Percentiles rank a stretch among this genome's conserved stretches.
Evolutionary conservation across 2,797 vertebrate species (phyloP).

Genomic region (Pseudotriccus pelzelni): DNA sequence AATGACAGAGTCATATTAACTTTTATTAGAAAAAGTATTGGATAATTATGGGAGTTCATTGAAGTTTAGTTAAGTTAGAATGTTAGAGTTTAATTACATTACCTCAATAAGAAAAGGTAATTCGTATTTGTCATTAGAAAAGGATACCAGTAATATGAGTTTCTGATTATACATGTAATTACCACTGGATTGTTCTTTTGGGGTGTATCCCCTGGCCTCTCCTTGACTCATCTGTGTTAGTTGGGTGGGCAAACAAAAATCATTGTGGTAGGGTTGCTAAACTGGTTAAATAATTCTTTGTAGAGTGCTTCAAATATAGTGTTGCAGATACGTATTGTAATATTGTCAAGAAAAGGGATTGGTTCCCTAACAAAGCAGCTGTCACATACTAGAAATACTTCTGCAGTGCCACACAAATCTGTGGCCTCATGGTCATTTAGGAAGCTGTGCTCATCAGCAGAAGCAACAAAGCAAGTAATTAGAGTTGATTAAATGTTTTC

Average conservation of each 20-base stretch:
- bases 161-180: background rate
- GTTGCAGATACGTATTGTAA: background rate
- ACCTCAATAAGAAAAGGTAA: background rate
- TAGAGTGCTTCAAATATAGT: background rate
- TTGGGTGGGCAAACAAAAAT: background rate
- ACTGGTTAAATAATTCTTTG: background rate
- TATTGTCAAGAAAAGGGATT: background rate
- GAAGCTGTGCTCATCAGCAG: background rate
- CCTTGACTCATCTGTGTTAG: background rate
- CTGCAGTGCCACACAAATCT: background rate
- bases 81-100: background rate
- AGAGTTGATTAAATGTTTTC: background rate
- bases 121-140: background rate
- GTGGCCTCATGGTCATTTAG: background rate
- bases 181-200: background rate
- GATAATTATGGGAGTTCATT: background rate
- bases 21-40: background rate
- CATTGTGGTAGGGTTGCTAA: background rate
- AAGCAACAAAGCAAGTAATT: background rate
- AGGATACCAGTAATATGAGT: background rate
- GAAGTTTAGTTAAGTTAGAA: background rate
- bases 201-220: background rate
- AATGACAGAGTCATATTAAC: background rate
- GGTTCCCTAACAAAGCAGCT: background rate
- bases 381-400: background rate